Evolutionary conservation across 2,888 invertebrate genomes (phyloP).

Genomic region (Acleris laterana): DNA sequence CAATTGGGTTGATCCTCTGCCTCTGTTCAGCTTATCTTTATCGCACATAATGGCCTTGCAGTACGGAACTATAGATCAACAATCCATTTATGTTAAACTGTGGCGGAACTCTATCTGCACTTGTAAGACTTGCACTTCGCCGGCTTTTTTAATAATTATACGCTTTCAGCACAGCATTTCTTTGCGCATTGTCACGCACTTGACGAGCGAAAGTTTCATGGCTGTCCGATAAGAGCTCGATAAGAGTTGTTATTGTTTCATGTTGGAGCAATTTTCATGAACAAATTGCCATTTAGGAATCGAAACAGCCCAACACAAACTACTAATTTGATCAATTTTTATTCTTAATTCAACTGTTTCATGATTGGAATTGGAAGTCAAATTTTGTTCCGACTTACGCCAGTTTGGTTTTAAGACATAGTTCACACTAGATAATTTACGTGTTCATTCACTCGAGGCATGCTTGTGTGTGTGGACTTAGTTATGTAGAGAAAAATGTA

Average conservation of each 20-base stretch:
- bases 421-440: neutral
- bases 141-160: slow-evolving; percentile 2
- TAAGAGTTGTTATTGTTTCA: slow-evolving; percentile 46
- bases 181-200: slow-evolving; percentile 7
- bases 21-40: too few relatives aligned
- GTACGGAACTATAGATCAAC: too few relatives aligned
- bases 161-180: slow-evolving; percentile 6
- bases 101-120: neutral
- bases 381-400: slow-evolving; percentile 5
- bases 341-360: too few relatives aligned
- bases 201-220: slow-evolving; percentile 8
- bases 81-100: neutral
- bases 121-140: neutral
- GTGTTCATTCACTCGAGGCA: neutral
- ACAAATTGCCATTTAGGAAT: slow-evolving; percentile 19
- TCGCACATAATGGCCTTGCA: too few relatives aligned
- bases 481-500: neutral
- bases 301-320: neutral
- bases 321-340: too few relatives aligned
- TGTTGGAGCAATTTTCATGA: slow-evolving; percentile 28
- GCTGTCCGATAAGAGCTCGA: slow-evolving; percentile 33
- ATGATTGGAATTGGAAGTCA: too few relatives aligned
- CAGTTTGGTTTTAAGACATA: slow-evolving; percentile 18
- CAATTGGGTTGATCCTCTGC: too few relatives aligned
- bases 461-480: neutral